Conservation (phyloP, 2,797 vertebrate genomes). For the Gallinago solitaria region DNA sequence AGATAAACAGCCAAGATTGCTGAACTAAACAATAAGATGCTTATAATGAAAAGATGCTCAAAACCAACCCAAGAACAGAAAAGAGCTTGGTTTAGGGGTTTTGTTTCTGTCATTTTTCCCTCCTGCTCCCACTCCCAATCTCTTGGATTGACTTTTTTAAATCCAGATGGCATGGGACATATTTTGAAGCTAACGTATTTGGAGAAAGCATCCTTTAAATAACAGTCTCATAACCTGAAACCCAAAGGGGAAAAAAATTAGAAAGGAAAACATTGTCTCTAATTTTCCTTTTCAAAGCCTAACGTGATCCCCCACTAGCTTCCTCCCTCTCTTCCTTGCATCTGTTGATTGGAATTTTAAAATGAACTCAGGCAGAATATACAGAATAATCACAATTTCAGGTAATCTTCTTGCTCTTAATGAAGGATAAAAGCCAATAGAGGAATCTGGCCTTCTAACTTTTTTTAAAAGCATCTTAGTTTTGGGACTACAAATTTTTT, state of each 20-base stretch:
- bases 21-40: conserved; percentile 27
- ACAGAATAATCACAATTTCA: conserved; percentile 53
- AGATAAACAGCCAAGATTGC: background rate
- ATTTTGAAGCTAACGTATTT: background rate
- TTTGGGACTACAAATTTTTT: conserved; percentile 5
- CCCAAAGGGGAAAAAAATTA: conserved; percentile 3
- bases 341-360: conserved; percentile 55
- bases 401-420: conserved; percentile 63
- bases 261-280: background rate
- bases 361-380: conserved; percentile 67
- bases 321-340: conserved; percentile 31
- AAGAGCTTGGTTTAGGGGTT: background rate
- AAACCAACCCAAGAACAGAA: background rate
- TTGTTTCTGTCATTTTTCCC: background rate
- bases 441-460: conserved; percentile 55
- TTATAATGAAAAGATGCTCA: conserved; percentile 2
- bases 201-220: conserved; percentile 12
- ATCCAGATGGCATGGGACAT: background rate
- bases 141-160: background rate
- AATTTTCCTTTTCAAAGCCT: conserved; percentile 30
- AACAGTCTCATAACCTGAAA: background rate
- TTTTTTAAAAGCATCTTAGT: conserved; percentile 53
- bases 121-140: background rate
- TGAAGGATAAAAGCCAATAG: conserved; percentile 69
- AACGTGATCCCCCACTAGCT: background rate